Evolutionary conservation across 2,113 vertebrate genomes (phyloP).

Genomic region (Podiceps cristatus): DNA sequence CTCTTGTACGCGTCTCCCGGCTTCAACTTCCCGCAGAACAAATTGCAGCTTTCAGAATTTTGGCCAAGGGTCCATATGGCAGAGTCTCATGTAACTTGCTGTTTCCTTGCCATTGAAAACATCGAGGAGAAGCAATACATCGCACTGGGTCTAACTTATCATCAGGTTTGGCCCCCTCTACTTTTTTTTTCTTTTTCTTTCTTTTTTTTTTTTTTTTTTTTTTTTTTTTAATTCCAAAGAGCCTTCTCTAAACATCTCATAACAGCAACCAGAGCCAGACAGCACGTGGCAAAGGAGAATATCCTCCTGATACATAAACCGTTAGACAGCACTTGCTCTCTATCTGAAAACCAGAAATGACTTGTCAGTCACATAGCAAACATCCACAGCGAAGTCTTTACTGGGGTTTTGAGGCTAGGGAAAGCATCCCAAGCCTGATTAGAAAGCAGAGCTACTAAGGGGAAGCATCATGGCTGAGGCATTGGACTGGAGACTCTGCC

Average conservation of each 20-base stretch:
- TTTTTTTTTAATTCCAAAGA: not conserved
- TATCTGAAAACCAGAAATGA: constrained; percentile 16
- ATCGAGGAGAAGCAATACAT: not conserved
- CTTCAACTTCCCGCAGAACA: not conserved
- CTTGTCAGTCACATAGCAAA: constrained; percentile 15
- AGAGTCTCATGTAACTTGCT: not conserved
- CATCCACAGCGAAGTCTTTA: not conserved
- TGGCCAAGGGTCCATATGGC: not conserved
- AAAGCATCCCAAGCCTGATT: not conserved
- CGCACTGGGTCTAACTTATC: not conserved
- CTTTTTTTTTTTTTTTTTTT: too few species aligned
- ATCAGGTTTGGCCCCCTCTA: not conserved
- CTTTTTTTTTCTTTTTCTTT: not conserved
- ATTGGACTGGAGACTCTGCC: not conserved
- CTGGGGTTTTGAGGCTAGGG: not conserved
- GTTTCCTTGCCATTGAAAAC: constrained; percentile 5
- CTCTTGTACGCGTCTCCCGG: not conserved
- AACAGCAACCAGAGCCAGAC: not conserved
- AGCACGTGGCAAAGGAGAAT: constrained; percentile 23
- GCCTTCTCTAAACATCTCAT: not conserved
- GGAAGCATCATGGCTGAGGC: not conserved
- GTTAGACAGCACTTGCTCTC: not conserved
- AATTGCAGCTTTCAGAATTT: not conserved
- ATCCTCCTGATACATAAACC: constrained; percentile 9
- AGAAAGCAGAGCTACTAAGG: not conserved